Conservation (phyloP, 2,888 invertebrate species). For the Eulithis testata region DNA sequence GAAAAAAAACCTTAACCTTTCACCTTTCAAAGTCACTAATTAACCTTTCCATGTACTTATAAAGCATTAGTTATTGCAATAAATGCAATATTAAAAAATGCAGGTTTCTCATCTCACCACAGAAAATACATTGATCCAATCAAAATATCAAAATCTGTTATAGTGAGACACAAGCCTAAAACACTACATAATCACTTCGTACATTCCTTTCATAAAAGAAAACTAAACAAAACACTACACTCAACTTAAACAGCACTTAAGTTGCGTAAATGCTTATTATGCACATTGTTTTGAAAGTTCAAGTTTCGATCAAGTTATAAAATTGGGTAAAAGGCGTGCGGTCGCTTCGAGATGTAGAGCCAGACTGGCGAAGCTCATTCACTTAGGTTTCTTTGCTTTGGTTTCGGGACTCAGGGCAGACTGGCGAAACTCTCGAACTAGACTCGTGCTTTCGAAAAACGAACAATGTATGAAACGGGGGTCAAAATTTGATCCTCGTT, state of each 20-base stretch:
- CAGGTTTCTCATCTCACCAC: constrained; percentile 3
- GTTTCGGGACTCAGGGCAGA: constrained; percentile 5
- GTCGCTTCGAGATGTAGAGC: constrained; percentile 40
- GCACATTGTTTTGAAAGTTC: constrained; percentile 37
- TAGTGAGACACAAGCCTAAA: constrained; percentile 10
- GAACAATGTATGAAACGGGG: too few relatives aligned
- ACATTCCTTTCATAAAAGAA: constrained; percentile 56
- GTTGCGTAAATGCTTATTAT: constrained; percentile 10
- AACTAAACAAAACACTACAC: constrained; percentile 45
- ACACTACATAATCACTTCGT: constrained; percentile 37
- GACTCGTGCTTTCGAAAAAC: too few relatives aligned
- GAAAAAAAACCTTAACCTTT: too few relatives aligned
- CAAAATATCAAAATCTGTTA: background rate
- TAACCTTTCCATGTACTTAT: too few relatives aligned
- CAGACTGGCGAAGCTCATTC: constrained; percentile 53
- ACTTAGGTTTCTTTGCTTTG: too few relatives aligned
- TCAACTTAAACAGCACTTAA: constrained; percentile 29
- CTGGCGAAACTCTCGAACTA: too few relatives aligned
- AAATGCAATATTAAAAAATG: too few relatives aligned
- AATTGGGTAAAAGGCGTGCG: constrained; percentile 51
- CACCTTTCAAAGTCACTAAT: too few relatives aligned
- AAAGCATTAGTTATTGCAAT: too few relatives aligned
- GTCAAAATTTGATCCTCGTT: too few relatives aligned
- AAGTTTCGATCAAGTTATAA: constrained; percentile 58
- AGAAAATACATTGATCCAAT: constrained; percentile 2